Evolutionary conservation across 2,113 vertebrate species (phyloP).

Genomic region (Scopus umbretta): DNA sequence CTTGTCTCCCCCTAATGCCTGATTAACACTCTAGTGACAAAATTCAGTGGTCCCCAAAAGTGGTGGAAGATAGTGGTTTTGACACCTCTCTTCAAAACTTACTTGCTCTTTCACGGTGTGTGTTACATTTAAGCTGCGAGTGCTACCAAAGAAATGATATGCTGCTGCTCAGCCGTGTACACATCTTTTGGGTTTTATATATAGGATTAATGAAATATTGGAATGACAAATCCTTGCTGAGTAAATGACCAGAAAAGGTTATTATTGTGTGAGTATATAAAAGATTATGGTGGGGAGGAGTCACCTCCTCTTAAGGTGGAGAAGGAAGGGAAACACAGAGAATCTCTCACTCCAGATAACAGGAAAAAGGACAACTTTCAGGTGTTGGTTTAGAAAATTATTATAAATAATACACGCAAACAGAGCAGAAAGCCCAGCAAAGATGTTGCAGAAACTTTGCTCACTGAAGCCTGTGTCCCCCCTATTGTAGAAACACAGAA

Average conservation of each 20-base stretch:
- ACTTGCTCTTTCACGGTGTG: neutral
- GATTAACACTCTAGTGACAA: neutral
- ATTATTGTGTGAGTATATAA: constrained; percentile 5
- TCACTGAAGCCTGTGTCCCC: neutral
- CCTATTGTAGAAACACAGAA: neutral
- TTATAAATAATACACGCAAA: neutral
- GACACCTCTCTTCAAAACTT: neutral
- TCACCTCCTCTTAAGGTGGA: neutral
- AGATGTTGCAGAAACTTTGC: neutral
- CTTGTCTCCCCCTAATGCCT: neutral
- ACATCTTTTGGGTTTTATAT: neutral
- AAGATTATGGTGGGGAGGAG: neutral
- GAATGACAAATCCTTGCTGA: constrained; percentile 34
- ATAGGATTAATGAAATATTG: constrained; percentile 34
- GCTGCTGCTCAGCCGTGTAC: neutral
- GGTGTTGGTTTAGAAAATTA: neutral
- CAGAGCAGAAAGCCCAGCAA: neutral
- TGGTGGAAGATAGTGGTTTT: neutral
- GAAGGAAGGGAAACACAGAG: rapidly evolving
- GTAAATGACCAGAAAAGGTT: constrained; percentile 38
- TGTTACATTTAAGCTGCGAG: neutral
- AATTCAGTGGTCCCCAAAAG: neutral
- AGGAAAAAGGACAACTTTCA: neutral
- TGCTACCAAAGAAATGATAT: neutral
- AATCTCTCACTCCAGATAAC: neutral